Evolutionary conservation across 1,140 invertebrate genomes (phyloP).

Genomic region (Calliphora vicina): DNA sequence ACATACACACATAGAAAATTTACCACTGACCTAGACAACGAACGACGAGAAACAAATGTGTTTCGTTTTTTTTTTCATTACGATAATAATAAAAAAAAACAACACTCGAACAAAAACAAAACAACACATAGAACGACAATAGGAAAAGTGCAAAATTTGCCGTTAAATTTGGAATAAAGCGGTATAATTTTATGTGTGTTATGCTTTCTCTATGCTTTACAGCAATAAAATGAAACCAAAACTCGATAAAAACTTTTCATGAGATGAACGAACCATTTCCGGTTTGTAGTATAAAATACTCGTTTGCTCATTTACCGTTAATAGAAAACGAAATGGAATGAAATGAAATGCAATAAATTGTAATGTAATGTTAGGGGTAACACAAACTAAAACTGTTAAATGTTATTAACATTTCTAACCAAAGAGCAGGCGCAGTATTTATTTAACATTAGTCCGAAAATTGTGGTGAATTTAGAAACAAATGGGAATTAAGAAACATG

Average conservation of each 20-base stretch:
- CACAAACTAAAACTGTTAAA: neutral
- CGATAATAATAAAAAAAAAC: neutral
- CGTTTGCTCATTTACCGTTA: neutral
- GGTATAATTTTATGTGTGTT: slow-evolving; percentile 16
- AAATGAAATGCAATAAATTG: neutral
- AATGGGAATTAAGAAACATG: neutral
- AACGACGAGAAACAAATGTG: slow-evolving; percentile 29
- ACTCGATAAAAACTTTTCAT: neutral
- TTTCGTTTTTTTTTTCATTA: slow-evolving; percentile 4
- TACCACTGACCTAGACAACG: slow-evolving; percentile 41
- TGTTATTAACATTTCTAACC: neutral
- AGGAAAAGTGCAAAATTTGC: slow-evolving; percentile 20
- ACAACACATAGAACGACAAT: neutral
- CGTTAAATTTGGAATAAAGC: slow-evolving; percentile 21
- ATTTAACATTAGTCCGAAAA: neutral
- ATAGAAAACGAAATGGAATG: neutral
- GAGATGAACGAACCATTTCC: neutral
- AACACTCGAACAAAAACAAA: slow-evolving; percentile 13
- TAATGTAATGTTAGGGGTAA: neutral
- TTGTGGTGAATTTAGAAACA: neutral
- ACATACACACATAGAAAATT: neutral
- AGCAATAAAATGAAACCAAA: slow-evolving; percentile 25
- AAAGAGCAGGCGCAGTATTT: neutral
- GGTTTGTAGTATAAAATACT: neutral
- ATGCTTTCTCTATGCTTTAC: neutral